A percentile compares a stretch with the other conserved stretches of the same genome.
phyloP scores from a whole-genome alignment of 2,888 invertebrate species.

The Physocephala rufipes region DNA sequence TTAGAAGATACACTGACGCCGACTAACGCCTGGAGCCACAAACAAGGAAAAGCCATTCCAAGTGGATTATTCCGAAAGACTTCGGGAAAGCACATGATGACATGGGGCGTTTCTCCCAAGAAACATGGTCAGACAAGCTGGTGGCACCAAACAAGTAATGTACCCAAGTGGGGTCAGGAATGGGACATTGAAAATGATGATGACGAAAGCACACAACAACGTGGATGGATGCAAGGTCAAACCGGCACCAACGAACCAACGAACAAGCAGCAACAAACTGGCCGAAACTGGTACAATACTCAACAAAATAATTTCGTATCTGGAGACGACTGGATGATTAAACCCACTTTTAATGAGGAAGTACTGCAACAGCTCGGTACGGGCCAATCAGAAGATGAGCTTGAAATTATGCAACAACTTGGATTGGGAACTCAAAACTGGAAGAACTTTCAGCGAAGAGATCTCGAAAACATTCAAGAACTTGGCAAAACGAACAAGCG shows the following conservation, averaged over 20 bases:
- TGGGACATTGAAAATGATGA: constrained; percentile 3
- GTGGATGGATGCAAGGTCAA: background rate
- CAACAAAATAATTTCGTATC: background rate
- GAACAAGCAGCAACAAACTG: constrained; percentile 3
- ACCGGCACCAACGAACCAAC: background rate
- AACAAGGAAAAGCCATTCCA: background rate
- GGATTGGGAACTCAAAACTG: background rate
- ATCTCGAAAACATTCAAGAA: background rate
- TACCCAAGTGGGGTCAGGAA: background rate
- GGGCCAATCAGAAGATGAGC: background rate
- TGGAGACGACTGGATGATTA: constrained; percentile 11
- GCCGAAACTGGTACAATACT: background rate
- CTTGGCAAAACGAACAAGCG: background rate
- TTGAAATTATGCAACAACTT: background rate
- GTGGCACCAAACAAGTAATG: background rate
- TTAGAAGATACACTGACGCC: background rate
- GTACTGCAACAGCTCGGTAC: background rate
- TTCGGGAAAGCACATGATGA: background rate
- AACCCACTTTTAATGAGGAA: constrained; percentile 13
- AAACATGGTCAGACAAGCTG: background rate
- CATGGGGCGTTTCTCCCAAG: background rate
- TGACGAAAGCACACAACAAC: background rate
- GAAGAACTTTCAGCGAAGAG: background rate
- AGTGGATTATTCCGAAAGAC: background rate
- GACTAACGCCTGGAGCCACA: background rate